phyloP scores from a whole-genome alignment of 2,888 invertebrate genomes.

The Oscheius sp. region DNA sequence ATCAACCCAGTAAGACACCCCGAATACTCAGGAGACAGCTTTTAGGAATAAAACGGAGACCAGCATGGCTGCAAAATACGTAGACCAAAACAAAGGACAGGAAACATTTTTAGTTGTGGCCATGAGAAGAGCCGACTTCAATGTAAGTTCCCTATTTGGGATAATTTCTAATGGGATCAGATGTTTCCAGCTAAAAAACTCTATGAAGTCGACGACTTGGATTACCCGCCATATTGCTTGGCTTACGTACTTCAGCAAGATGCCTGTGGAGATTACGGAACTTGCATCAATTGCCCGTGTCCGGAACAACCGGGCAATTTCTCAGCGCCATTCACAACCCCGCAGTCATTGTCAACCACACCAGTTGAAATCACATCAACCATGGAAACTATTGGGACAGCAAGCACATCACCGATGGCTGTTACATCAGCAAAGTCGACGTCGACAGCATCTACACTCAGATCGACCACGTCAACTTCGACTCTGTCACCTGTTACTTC shows the following conservation, averaged over 20 bases:
- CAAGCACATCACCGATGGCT: neutral
- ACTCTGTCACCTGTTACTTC: no score
- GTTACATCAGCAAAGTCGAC: neutral
- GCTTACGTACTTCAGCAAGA: neutral
- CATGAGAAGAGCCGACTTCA: slow-evolving; percentile 17
- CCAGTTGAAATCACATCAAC: neutral
- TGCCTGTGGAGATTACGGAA: neutral
- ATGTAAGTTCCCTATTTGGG: neutral
- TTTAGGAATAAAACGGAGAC: slow-evolving; percentile 13
- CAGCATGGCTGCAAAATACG: slow-evolving; percentile 1
- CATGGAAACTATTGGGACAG: neutral
- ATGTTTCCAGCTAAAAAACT: slow-evolving; percentile 1
- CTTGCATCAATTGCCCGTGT: neutral
- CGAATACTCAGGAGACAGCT: neutral
- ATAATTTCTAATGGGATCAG: neutral
- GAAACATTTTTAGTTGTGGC: slow-evolving; percentile 6
- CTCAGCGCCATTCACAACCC: neutral
- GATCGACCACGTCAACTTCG: neutral
- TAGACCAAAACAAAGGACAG: neutral
- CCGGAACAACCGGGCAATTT: neutral
- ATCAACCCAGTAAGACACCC: slow-evolving; percentile 5
- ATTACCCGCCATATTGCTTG: neutral
- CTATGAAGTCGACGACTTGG: neutral
- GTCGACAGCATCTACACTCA: neutral
- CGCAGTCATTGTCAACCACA: no score